Evolutionary conservation across 2,113 vertebrate species (phyloP), one percentile per base, ranked within the genome.

Genomic region (Falcunculus frontatus): DNA sequence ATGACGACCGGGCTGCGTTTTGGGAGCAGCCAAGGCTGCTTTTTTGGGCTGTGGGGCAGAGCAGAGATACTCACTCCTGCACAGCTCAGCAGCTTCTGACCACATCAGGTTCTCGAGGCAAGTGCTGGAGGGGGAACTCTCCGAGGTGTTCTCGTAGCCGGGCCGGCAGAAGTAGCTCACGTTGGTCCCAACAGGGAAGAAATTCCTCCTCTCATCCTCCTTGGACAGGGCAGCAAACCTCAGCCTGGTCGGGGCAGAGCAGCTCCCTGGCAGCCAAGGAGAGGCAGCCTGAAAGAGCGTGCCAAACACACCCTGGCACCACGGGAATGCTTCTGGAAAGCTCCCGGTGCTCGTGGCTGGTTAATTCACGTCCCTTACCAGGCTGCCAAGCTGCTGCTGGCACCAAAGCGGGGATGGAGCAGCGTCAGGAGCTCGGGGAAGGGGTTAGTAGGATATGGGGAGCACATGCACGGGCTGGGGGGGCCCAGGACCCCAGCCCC

Each of bases 121-220:
- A 1, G 94, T 97, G 92, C 96, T 95, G 87, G 56, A 83, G 55
- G 87, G 90, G 46, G 21, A 87, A 0, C 80, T 93, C 22, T 52
- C 68, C 1, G 96, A 95, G 57, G 18, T 93, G 75, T 84, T 96
- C 39, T 95, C 69, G 0, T 97, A 98, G 59, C 98, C 98, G 0
- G 73, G 96, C 9, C 90, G 96, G 63, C 98, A 98, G 12, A 3
- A 3, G 9, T 98, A 98, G 65, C 25, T 94, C 87, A 98, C 64
- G 1, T 1, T 20, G 68, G 15, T 42, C 16, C 79, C 78, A 2
- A 42, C 44, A 0, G 93, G 53, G 44, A 91, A 94, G 55, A 96
- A 96, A 41, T 63, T 81, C 27, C 37, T 59, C 9, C 0, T 39
- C 47, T 60, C 14, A 0, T 92, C 95, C 23, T 1, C 11, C 44